phyloP scores from a whole-genome alignment of 2,113 vertebrate species.

The Buteo buteo region DNA sequence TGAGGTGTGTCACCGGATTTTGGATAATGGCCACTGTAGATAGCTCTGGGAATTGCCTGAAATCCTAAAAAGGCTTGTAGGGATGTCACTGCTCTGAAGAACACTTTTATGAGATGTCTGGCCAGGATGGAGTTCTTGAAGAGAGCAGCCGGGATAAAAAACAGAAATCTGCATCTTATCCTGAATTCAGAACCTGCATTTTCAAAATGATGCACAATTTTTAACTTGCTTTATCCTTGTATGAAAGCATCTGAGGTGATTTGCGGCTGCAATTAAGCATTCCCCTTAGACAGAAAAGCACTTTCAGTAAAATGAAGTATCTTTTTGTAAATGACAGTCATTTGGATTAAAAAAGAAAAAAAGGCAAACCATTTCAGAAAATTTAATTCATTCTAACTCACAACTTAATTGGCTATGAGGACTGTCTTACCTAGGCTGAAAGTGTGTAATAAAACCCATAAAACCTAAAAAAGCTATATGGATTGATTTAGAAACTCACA shows the following conservation, averaged over 20 bases:
- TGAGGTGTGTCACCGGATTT: neutral
- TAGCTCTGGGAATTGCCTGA: neutral
- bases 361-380: conserved; percentile 30
- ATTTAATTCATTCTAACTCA: conserved; percentile 55
- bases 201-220: conserved; percentile 40
- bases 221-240: conserved; percentile 44
- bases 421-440: conserved; percentile 12
- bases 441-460: neutral
- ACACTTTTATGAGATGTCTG: neutral
- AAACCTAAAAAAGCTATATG: neutral
- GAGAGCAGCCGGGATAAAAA: neutral
- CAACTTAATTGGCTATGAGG: conserved; percentile 40
- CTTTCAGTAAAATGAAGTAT: conserved; percentile 66
- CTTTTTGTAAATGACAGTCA: conserved; percentile 62
- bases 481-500: conserved; percentile 25
- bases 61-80: neutral
- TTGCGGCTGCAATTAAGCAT: conserved; percentile 65
- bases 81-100: neutral
- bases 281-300: conserved; percentile 69
- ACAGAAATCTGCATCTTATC: neutral
- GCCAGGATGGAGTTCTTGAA: neutral
- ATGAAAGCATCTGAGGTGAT: conserved; percentile 59
- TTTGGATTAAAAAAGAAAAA: conserved; percentile 36
- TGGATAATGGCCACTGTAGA: neutral
- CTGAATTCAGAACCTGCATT: conserved; percentile 29